Evolutionary conservation across 2,888 invertebrate species (phyloP).

Genomic region (Seladonia tumulorum): DNA sequence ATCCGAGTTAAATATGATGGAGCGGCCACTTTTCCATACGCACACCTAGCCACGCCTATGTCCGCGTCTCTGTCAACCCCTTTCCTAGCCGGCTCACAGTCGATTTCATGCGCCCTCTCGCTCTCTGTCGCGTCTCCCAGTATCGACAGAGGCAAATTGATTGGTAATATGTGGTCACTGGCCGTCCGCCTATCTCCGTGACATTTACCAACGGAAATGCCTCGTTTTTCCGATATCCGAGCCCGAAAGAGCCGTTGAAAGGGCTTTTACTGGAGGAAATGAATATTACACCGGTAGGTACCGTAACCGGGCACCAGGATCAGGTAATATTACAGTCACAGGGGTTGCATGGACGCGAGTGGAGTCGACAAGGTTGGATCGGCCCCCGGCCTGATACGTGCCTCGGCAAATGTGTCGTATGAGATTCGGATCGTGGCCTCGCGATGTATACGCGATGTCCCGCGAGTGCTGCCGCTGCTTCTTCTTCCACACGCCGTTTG

Average conservation of each 20-base stretch:
- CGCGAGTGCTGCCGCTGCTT: background rate
- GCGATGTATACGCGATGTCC: background rate
- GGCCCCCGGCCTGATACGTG: background rate
- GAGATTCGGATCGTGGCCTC: conserved; percentile 20
- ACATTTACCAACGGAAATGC: conserved; percentile 75
- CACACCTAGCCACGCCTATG: conserved; percentile 31
- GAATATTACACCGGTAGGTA: conserved; percentile 69
- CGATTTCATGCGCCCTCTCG: conserved; percentile 15
- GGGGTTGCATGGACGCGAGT: conserved; percentile 6
- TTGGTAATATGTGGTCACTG: conserved; percentile 74
- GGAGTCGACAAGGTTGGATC: conserved; percentile 31
- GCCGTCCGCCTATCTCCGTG: conserved; percentile 68
- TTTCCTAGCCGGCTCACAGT: conserved; percentile 30
- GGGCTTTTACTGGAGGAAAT: conserved; percentile 71
- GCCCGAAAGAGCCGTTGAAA: conserved; percentile 70
- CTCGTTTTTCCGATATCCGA: conserved; percentile 72
- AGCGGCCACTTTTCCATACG: conserved; percentile 66
- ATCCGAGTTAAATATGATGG: conserved; percentile 78
- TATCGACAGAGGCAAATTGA: conserved; percentile 76
- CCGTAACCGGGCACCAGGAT: conserved; percentile 55
- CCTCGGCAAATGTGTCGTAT: conserved; percentile 25
- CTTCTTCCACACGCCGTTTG: background rate
- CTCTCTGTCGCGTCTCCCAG: conserved; percentile 49
- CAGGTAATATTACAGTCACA: conserved; percentile 58
- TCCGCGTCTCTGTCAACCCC: conserved; percentile 20